Evolutionary conservation across 2,113 vertebrate species (phyloP), one percentile per base, ranked within the genome.

Genomic region (Rhabdomys dilectus): DNA sequence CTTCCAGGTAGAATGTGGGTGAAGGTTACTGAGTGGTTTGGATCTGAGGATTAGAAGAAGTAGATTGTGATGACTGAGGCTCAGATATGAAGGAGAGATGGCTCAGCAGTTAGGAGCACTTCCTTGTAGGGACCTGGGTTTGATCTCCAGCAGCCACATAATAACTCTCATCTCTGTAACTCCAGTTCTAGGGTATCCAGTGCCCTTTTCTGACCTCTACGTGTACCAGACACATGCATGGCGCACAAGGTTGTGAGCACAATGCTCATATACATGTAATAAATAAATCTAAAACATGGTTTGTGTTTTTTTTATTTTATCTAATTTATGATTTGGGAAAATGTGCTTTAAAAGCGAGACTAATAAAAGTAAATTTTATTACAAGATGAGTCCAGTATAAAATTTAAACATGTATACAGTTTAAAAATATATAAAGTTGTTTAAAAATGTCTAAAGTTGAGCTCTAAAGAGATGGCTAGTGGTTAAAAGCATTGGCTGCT

Each of bases 321-420:
- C 56, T 89, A 6, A 6, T 85, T 97, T 91, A n/a, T 87, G 36
- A 39, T 85, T 82, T 48, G 81, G 53, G 86, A 92, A 92, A 91
- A 92, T 91, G 16, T 53, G 60, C 72, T 97, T 96, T 78, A 66
- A 94, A 94, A 90, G 91, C 90, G 36, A 80, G 7, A 89, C 21
- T 73, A 91, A 51, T 88, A 31, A 88, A 70, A 92, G 17, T 56
- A 26, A 82, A 31, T 48, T 92, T 48, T 84, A 39, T 89, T 58
- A 39, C 58, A 26, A 95, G 42, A 82, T 78, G 16, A 76, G 13
- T n/a, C 53, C 68, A 88, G 26, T 72, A 3, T 88, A 51, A 88
- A 73, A 73, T 58, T 88, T 73, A 56, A 73, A 56, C 51, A 34
- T 48, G 17, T 48, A 86, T 68, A 19, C 68, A 68, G 5, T 42